phyloP scores from a whole-genome alignment of 2,797 vertebrate species.

The Anguilla megastoma region DNA sequence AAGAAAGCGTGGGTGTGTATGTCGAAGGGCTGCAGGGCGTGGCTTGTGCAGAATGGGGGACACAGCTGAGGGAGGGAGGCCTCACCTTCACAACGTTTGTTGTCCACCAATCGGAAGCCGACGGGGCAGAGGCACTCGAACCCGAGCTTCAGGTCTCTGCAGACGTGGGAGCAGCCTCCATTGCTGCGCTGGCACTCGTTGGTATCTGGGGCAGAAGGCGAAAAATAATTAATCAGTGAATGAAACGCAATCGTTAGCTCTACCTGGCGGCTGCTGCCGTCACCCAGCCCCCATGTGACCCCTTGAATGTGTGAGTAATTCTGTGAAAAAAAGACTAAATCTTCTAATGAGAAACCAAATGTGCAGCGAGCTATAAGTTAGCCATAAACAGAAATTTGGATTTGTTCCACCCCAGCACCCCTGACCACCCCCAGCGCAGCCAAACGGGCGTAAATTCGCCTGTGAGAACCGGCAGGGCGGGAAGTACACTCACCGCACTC shows the following conservation, averaged over 20 bases:
- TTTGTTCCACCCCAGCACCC: not conserved
- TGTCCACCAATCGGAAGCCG: constrained; percentile 74
- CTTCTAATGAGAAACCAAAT: not conserved
- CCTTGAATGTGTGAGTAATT: not conserved
- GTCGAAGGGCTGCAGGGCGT: not conserved
- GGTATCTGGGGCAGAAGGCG: constrained; percentile 59
- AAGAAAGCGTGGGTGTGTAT: not conserved
- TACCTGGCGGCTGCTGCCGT: not conserved
- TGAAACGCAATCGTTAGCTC: not conserved
- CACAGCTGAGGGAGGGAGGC: not conserved
- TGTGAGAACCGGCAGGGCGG: not conserved
- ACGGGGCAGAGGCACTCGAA: constrained; percentile 76
- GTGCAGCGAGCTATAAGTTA: not conserved
- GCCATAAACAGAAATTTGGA: not conserved
- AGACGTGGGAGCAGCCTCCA: constrained; percentile 80
- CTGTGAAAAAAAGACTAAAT: not conserved
- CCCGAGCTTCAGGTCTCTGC: constrained; percentile 78
- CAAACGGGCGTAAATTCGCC: not conserved
- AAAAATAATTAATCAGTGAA: not conserved
- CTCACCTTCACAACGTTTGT: constrained; percentile 79
- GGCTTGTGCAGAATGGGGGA: not conserved
- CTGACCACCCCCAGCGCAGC: not conserved
- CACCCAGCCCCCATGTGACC: not conserved
- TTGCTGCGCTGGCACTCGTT: constrained; percentile 79
- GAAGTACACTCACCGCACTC: constrained; percentile 75